Evolutionary conservation across 2,113 vertebrate species (phyloP), one percentile per base, ranked within the genome.

Genomic region (Odontophorus gujanensis): DNA sequence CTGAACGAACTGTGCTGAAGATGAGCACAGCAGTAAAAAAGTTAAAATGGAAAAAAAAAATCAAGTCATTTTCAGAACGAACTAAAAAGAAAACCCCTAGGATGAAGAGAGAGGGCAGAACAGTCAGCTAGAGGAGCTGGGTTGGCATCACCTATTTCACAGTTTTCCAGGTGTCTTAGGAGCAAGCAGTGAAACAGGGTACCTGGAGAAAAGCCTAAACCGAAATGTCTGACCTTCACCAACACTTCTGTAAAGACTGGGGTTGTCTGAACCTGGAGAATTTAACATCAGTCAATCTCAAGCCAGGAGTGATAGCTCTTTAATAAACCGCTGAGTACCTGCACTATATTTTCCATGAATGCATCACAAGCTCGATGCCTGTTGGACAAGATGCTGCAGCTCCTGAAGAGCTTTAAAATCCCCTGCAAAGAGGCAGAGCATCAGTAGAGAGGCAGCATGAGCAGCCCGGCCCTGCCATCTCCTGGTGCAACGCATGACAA

Each of bases 401-500:
- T 85, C 40, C 38, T 48, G 30, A 25, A 68, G 68, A 79, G 57
- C 48, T 82, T 83, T 59, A 63, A 72, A 86, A 69, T 16, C 36
- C n/a, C 1, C 0, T 32, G 24, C 63, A 38, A 53, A 11, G 36
- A 71, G 28, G 12, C 50, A 28, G 0, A 4, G 32, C 3, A 30
- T 19, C 9, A 6, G 30, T 1, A 26, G 6, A 9, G 6, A 0
- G 21, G 25, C 11, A n/a, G 14, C 9, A 20, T 13, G 19, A 38
- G 36, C 85, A 53, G 94, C 88, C 65, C 73, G 20, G 21, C n/a
- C 25, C 89, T 90, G 97, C 97, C 97, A 94, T 63, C 97, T 97
- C 43, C 92, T 96, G 97, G 95, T 96, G 50, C 5, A 6, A 34
- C 61, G 6, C 16, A 17, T 21, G 78, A 40, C 21, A 13, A 13